phyloP scores from a whole-genome alignment of 2,797 vertebrate species.

The Mus spretus region DNA sequence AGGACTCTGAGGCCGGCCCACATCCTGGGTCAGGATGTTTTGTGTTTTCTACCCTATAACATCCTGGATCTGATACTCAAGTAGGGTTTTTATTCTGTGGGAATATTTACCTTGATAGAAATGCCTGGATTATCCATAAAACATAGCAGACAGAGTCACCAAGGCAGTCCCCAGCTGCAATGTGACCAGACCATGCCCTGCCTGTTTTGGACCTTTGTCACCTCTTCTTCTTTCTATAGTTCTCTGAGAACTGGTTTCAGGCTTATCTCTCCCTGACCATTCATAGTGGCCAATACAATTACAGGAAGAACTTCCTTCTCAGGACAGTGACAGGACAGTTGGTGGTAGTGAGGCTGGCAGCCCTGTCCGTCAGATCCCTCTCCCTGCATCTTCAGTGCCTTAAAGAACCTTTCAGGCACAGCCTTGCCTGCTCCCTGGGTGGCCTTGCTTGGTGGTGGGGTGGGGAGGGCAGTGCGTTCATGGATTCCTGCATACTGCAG shows the following conservation, averaged over 20 bases:
- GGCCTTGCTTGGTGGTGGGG: neutral
- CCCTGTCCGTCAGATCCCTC: neutral
- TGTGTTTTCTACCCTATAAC: neutral
- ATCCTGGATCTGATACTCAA: neutral
- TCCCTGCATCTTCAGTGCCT: neutral
- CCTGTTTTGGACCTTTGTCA: neutral
- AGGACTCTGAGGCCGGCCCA: neutral
- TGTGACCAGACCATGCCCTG: neutral
- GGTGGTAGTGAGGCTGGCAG: neutral
- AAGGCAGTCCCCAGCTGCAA: neutral
- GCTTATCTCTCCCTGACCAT: neutral
- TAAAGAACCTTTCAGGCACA: neutral
- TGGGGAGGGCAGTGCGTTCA: neutral
- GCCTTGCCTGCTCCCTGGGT: neutral
- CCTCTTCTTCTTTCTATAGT: neutral
- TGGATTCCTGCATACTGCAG: neutral
- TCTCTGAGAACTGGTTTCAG: neutral
- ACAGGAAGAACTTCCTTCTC: neutral
- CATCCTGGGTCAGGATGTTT: neutral
- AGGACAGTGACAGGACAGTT: neutral
- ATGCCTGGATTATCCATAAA: neutral
- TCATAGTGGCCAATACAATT: neutral
- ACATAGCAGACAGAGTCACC: neutral
- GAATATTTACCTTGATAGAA: neutral
- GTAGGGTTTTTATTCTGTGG: slow-evolving; percentile 17